phyloP scores from a whole-genome alignment of 2,888 invertebrate genomes.

The Epistrophe grossulariae region DNA sequence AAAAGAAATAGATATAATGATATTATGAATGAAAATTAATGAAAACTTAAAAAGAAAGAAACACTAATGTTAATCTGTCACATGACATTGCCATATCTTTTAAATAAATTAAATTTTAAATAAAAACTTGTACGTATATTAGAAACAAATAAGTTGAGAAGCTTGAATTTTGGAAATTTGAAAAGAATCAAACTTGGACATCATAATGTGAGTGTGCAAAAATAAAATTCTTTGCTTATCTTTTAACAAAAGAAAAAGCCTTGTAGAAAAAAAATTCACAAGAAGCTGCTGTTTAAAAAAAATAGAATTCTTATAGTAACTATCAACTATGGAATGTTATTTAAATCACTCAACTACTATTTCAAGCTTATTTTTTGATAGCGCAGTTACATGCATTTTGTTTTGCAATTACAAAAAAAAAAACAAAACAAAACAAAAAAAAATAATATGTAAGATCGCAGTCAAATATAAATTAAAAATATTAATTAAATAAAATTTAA shows the following conservation, averaged over 20 bases:
- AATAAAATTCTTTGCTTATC: neutral
- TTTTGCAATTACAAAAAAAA: conserved; percentile 42
- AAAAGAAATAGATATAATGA: conserved; percentile 59
- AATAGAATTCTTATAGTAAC: neutral
- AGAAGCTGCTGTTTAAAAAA: neutral
- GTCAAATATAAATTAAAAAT: conserved; percentile 31
- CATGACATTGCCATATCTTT: neutral
- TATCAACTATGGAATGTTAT: conserved; percentile 44
- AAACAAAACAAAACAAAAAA: conserved; percentile 24
- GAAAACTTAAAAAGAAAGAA: conserved; percentile 12
- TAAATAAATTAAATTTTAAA: neutral
- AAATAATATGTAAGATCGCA: conserved; percentile 26
- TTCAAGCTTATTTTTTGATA: conserved; percentile 38
- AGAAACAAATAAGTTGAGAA: neutral
- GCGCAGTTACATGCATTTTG: conserved; percentile 56
- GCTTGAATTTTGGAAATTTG: neutral
- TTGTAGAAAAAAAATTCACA: neutral
- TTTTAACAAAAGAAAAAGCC: neutral
- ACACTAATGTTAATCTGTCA: neutral
- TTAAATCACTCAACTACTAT: conserved; percentile 16
- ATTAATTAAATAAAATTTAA: conserved; percentile 61
- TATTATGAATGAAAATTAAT: conserved; percentile 17
- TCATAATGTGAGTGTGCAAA: neutral
- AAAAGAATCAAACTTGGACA: conserved; percentile 7
- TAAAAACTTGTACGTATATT: neutral